These are phyloP conservation scores for Vidua macroura DNA, from an alignment of 2,113 vertebrate species.

Conservation along the genomic window DNA sequence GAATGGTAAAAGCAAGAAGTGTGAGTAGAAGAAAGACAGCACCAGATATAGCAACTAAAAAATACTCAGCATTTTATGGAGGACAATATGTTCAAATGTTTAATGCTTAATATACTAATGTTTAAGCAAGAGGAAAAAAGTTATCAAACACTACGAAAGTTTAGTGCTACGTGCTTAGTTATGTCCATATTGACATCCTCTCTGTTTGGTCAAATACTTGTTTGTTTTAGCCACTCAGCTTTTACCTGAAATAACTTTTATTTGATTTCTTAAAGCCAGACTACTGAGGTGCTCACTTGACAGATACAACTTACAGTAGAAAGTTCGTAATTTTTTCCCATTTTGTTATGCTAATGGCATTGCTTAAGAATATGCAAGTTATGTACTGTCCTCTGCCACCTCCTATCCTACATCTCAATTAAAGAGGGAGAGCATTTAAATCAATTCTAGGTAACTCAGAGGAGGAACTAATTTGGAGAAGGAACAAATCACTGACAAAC, in stretches of 20 bases:
- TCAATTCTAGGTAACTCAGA: slow-evolving; percentile 14
- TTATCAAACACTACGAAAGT: background rate
- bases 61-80: background rate
- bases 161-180: background rate
- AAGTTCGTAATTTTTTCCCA: background rate
- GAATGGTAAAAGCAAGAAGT: background rate
- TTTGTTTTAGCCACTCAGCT: background rate
- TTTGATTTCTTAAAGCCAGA: background rate
- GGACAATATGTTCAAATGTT: background rate
- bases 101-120: background rate
- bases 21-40: background rate
- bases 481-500: background rate
- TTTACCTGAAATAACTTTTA: background rate
- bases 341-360: background rate
- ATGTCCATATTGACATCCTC: background rate
- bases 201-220: background rate
- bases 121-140: background rate
- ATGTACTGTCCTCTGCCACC: background rate
- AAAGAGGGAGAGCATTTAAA: background rate
- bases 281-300: background rate
- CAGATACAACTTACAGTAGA: background rate
- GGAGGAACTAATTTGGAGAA: background rate
- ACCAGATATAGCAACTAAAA: background rate
- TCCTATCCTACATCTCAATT: background rate
- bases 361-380: background rate